phyloP scores from a whole-genome alignment of 2,113 vertebrate genomes.

The Oreocharis arfaki region DNA sequence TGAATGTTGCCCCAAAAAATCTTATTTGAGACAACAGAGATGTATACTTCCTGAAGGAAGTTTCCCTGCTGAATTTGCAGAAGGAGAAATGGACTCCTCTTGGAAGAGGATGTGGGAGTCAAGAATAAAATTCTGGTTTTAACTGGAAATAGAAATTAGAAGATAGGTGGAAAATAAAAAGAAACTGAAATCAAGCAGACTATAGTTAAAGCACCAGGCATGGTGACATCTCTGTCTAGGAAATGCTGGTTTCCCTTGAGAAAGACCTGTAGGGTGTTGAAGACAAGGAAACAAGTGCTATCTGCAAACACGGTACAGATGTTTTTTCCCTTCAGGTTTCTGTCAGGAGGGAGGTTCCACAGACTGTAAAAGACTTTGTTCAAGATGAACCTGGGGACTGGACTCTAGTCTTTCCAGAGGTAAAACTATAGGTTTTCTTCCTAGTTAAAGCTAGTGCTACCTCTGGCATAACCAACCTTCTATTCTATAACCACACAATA shows the following conservation, averaged over 20 bases:
- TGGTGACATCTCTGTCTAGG: neutral
- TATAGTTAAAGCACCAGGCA: neutral
- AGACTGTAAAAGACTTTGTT: neutral
- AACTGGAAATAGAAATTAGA: neutral
- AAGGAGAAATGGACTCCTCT: neutral
- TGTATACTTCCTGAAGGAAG: neutral
- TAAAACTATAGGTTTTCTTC: neutral
- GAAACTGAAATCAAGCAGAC: neutral
- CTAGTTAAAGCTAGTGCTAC: neutral
- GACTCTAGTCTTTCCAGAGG: constrained; percentile 13
- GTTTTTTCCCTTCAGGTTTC: constrained; percentile 68
- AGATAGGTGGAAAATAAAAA: neutral
- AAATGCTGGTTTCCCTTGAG: neutral
- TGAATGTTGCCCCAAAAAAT: neutral
- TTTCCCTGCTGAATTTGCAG: neutral
- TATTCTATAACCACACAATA: neutral
- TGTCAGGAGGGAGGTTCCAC: constrained; percentile 60
- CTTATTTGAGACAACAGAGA: neutral
- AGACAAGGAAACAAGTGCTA: neutral
- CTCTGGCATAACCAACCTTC: neutral
- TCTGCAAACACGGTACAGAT: neutral
- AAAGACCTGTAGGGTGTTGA: neutral
- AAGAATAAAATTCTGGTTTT: neutral
- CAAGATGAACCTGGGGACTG: constrained; percentile 41
- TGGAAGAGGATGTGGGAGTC: neutral